Conservation (phyloP, 2,888 invertebrate species). For the Apomyelois bistriatella region DNA sequence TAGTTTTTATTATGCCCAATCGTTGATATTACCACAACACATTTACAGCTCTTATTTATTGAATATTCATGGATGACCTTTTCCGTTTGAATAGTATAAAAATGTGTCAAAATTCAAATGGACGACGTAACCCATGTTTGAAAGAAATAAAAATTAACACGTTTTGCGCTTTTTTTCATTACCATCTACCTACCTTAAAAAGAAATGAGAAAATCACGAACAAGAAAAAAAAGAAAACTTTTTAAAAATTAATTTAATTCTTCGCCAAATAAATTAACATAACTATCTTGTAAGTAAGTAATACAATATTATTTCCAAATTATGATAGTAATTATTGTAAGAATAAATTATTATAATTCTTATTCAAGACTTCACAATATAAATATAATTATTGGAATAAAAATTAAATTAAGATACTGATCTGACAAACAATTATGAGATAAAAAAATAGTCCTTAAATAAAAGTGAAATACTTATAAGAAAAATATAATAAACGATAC, state of each 20-base stretch:
- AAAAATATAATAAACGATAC: conserved; percentile 6
- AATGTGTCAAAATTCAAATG: conserved; percentile 51
- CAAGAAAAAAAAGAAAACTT: conserved; percentile 32
- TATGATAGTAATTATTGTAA: conserved; percentile 60
- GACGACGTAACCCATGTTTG: conserved; percentile 69
- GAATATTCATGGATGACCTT: conserved; percentile 66
- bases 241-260: conserved; percentile 76
- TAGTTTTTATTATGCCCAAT: conserved; percentile 46
- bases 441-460: conserved; percentile 51
- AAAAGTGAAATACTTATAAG: background rate
- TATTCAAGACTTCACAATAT: conserved; percentile 45
- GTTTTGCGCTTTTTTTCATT: conserved; percentile 7
- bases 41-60: conserved; percentile 61
- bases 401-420: conserved; percentile 42
- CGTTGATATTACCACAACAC: conserved; percentile 47
- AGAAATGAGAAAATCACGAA: background rate
- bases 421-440: conserved; percentile 46
- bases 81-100: conserved; percentile 63
- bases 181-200: background rate
- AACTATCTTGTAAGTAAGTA: conserved; percentile 47
- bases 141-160: conserved; percentile 35
- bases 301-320: conserved; percentile 55
- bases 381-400: conserved; percentile 43
- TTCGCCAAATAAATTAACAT: conserved; percentile 77
- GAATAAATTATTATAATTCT: conserved; percentile 60